A percentile compares a stretch with the other conserved stretches of the same genome.
phyloP scores from a whole-genome alignment of 2,888 invertebrate species.

The Phyto melanocephala region DNA sequence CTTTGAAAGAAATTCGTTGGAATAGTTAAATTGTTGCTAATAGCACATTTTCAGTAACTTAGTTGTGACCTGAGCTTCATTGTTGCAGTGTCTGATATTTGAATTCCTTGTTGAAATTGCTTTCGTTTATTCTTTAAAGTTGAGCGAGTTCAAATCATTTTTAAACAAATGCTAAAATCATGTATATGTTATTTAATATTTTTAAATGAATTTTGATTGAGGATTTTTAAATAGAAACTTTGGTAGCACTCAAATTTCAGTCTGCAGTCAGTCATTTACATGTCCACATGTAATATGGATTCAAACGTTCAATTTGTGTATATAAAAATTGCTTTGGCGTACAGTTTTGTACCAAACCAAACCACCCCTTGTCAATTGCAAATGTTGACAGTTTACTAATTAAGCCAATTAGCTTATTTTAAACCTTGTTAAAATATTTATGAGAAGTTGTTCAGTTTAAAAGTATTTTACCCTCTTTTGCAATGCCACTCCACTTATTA shows the following conservation, averaged over 20 bases:
- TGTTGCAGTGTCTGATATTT: too few relatives aligned
- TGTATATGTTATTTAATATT: background rate
- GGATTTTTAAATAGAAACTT: background rate
- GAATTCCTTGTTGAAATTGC: too few relatives aligned
- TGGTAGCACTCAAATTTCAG: background rate
- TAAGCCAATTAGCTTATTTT: constrained; percentile 48
- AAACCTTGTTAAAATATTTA: constrained; percentile 47
- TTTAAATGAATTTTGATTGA: background rate
- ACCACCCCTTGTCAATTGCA: constrained; percentile 38
- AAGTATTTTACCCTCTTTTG: background rate
- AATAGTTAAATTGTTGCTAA: too few relatives aligned
- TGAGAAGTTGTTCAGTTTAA: constrained; percentile 9
- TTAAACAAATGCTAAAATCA: background rate
- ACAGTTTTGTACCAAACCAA: background rate
- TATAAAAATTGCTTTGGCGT: background rate
- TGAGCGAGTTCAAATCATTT: too few relatives aligned
- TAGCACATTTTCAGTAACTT: too few relatives aligned
- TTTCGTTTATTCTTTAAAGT: too few relatives aligned
- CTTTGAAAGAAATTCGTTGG: too few relatives aligned
- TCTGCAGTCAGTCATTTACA: background rate
- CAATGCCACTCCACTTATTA: background rate
- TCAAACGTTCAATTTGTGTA: background rate
- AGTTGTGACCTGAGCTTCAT: too few relatives aligned
- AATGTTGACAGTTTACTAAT: constrained; percentile 50
- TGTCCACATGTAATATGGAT: background rate